phyloP scores from a whole-genome alignment of 2,797 vertebrate genomes.

The Parauchenoglanis ngamensis region DNA sequence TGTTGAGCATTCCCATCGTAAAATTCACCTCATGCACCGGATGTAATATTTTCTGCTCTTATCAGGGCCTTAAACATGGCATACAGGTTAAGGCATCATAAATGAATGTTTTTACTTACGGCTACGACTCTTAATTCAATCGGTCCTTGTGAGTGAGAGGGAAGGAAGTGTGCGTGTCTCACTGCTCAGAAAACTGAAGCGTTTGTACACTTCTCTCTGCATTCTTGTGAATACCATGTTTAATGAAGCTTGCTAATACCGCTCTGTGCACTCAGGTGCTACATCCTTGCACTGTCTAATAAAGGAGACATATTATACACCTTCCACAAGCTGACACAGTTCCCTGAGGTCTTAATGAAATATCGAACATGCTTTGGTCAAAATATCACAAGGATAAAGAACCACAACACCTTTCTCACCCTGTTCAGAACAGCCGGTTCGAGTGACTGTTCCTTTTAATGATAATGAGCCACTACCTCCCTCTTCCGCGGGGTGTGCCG shows the following conservation, averaged over 20 bases:
- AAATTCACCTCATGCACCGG: background rate
- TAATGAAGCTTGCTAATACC: background rate
- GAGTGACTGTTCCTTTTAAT: no score
- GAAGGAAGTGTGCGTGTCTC: background rate
- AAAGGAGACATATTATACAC: background rate
- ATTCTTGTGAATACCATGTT: background rate
- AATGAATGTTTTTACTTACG: background rate
- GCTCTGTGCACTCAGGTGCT: background rate
- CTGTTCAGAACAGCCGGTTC: no score
- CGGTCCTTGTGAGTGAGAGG: background rate
- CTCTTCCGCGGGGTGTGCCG: no score
- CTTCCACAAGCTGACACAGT: no score
- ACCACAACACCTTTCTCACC: no score
- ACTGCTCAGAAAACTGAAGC: background rate
- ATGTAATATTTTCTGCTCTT: background rate
- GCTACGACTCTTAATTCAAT: background rate
- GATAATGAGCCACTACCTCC: no score
- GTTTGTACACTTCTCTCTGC: background rate
- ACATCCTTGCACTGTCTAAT: background rate
- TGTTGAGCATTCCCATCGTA: background rate
- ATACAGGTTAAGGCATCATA: background rate
- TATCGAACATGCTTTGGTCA: no score
- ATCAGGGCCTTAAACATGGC: background rate
- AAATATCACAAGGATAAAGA: no score
- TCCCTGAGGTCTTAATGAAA: no score